Percentiles rank a stretch among this genome's conserved stretches.
These are phyloP conservation scores for Ciconia nigra DNA, from an alignment of 2,797 vertebrate species.

Conservation along the genomic window DNA sequence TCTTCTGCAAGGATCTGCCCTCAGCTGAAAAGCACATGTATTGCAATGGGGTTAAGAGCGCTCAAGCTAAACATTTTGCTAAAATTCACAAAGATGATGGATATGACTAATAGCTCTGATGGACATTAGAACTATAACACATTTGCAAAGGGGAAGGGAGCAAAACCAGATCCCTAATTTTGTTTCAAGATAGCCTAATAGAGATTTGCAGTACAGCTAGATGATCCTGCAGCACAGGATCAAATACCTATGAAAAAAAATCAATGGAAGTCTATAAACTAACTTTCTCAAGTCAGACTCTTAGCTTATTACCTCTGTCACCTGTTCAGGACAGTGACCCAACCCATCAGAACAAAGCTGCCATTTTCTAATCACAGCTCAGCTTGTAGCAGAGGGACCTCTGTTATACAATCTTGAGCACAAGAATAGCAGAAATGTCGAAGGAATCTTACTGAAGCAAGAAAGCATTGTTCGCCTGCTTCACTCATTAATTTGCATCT, in stretches of 20 bases:
- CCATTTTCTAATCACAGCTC: neutral
- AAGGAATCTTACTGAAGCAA: neutral
- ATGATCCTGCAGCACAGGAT: neutral
- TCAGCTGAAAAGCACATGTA: fast-evolving
- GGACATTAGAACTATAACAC: neutral
- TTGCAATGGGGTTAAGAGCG: neutral
- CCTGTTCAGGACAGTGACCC: neutral
- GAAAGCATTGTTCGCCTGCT: neutral
- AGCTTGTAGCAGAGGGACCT: neutral
- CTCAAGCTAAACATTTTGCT: neutral
- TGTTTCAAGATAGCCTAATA: neutral
- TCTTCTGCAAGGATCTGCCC: neutral
- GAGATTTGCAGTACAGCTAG: neutral
- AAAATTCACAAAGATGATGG: neutral
- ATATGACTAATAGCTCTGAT: neutral
- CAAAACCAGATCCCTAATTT: neutral
- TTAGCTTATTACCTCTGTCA: neutral
- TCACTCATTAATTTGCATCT: neutral
- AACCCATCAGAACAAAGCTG: neutral
- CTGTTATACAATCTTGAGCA: neutral
- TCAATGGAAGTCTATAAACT: neutral
- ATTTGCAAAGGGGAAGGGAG: neutral
- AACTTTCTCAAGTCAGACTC: neutral
- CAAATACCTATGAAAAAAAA: neutral
- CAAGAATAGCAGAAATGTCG: neutral